phyloP scores from a whole-genome alignment of 2,888 invertebrate genomes.

The Rhagophthalmus giganteus region DNA sequence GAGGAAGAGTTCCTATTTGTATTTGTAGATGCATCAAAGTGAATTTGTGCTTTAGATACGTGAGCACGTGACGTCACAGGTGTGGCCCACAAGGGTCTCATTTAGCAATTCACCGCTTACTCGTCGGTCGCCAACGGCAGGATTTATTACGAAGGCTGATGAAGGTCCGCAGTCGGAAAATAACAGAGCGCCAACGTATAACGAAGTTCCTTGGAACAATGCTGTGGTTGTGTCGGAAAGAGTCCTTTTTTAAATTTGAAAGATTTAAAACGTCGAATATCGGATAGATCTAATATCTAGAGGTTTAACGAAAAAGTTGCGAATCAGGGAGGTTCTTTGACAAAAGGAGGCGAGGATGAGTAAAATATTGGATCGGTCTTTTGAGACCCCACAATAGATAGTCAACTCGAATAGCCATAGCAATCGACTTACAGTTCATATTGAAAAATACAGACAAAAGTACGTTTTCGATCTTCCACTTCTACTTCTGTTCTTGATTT shows the following conservation, averaged over 20 bases:
- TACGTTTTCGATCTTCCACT: slow-evolving; percentile 47
- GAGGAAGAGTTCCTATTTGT: too few relatives aligned
- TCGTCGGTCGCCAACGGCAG: slow-evolving; percentile 35
- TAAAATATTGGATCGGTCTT: slow-evolving; percentile 46
- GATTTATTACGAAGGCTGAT: slow-evolving; percentile 35
- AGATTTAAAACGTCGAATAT: slow-evolving; percentile 24
- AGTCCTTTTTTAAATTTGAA: slow-evolving; percentile 29
- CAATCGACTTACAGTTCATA: slow-evolving; percentile 46
- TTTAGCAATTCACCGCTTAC: slow-evolving; percentile 38
- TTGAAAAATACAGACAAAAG: slow-evolving; percentile 48
- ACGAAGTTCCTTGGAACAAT: slow-evolving; percentile 29
- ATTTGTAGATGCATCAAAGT: too few relatives aligned
- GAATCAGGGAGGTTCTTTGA: slow-evolving; percentile 32
- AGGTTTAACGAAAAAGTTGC: slow-evolving; percentile 30
- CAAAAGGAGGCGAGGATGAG: slow-evolving; percentile 40
- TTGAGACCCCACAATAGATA: slow-evolving; percentile 42
- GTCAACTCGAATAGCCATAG: slow-evolving; percentile 42
- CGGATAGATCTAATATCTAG: slow-evolving; percentile 38
- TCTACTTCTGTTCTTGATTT: slow-evolving; percentile 44
- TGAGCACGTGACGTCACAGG: slow-evolving; percentile 37
- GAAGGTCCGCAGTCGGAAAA: slow-evolving; percentile 29
- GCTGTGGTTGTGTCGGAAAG: slow-evolving; percentile 24
- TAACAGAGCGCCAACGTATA: slow-evolving; percentile 29
- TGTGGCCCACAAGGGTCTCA: slow-evolving; percentile 37
- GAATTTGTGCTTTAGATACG: too few relatives aligned